Evolutionary conservation across 1,140 invertebrate genomes (phyloP), one percentile per base, ranked within the genome.

Genomic region (Drosophila melanogaster): DNA sequence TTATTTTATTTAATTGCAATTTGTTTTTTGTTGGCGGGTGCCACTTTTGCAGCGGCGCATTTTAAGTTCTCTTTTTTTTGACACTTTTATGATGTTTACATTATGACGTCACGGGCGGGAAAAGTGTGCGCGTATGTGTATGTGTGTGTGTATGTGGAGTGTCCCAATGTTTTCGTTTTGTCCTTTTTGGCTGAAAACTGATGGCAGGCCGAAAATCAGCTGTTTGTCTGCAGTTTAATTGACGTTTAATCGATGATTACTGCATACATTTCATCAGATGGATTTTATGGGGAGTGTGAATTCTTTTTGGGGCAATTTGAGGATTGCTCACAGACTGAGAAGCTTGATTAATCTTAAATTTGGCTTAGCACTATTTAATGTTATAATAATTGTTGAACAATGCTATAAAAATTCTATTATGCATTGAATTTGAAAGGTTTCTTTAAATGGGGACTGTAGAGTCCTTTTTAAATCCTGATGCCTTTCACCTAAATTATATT

Each of bases 1-100:
- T 79, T 79, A 71, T 80, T 89, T 84, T 80, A 78, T 89, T 80
- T 77, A 84, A 84, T 89, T 89, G 85, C 65, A 89, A 78, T 89
- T 87, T 89, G 70, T 54, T 79, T 75, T 74, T 73, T 79, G 78
- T 59, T 79, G 83, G 60, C 61, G 69, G 78, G 83, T 85, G 83
- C 76, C 83, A 87, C 85, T 87, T 86, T 71, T 56, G 56, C 69
- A 58, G 61, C 58, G 30, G 35, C 49, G 43, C 40, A 81, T 49
- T 85, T 86, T 67, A 77, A 86, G 43, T 74, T 77, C 51, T 54
- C 70, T 66, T 55, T 30, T 64, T 84, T 89, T 87, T 44, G 75
- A 77, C 79, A 86, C 77, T 87, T 84, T 89, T 87, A 87, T 87
- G 76, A 89, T 87, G 76, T 87, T 83, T 87, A 87, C 84, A 89